Evolutionary conservation across 1,140 invertebrate genomes (phyloP).

Genomic region (Cydia strobilella): DNA sequence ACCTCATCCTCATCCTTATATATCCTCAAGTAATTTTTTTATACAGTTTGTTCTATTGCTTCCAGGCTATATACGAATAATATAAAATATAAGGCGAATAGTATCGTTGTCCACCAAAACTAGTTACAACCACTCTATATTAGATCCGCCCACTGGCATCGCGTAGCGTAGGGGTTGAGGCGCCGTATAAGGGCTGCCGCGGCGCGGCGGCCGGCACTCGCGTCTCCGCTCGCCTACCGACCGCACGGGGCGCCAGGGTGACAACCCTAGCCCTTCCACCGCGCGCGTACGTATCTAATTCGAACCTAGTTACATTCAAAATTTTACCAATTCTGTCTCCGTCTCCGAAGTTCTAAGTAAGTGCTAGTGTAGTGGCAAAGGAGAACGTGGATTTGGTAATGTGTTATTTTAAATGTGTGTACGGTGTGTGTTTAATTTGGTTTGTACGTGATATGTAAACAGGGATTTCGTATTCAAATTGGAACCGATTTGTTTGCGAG

Average conservation of each 20-base stretch:
- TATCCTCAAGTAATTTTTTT: no score
- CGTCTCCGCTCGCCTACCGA: constrained; percentile 60
- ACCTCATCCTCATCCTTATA: no score
- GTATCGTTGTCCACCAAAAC: background rate
- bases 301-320: constrained; percentile 13
- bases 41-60: no score
- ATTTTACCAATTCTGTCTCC: background rate
- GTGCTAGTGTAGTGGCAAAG: constrained; percentile 25
- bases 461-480: constrained; percentile 31
- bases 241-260: constrained; percentile 64
- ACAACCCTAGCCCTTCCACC: constrained; percentile 52
- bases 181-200: constrained; percentile 64
- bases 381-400: constrained; percentile 11
- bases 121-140: constrained; percentile 49
- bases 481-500: constrained; percentile 35
- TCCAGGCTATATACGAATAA: no score
- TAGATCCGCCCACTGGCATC: constrained; percentile 56
- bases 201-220: constrained; percentile 55
- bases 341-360: constrained; percentile 20
- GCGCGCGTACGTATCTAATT: constrained; percentile 65
- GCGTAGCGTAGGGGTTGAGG: constrained; percentile 52
- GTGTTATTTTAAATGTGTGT: constrained; percentile 16
- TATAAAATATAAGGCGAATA: no score
- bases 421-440: constrained; percentile 9
- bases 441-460: constrained; percentile 32